Base-by-base conservation (phyloP, 2,888 invertebrate genomes). In the Lapara coniferarum region DNA sequence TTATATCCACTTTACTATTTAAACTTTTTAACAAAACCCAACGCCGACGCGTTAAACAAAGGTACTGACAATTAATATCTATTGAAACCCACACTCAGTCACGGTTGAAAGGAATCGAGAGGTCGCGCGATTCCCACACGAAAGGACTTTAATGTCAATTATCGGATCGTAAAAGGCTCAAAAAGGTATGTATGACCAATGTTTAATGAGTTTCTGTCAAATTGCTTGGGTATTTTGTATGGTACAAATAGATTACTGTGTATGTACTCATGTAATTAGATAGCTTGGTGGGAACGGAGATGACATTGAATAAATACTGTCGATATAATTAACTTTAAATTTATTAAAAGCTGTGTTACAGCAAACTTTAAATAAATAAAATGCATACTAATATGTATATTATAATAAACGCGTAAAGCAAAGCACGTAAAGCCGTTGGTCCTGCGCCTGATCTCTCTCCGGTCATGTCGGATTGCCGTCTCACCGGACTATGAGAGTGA, bases 1-100 rank as follows among this genome's bases (percentile, higher is more conserved):
- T 25, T 37, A 37, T 37, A 7, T 37, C 2, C 3, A 37, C 10
- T 6, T 10, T 37, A 49, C 19, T 49, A 46, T 63, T 12, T 46
- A 46, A 12, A 16, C 19, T 10, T 16, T 10, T 49, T 16, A 59
- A 46, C 46, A 37, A 63, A 13, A 49, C 10, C 63, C 56, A 46
- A 44, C 55, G 58, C 73, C 69, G 57, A 73, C 73, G 70, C 72
- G 63, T 66, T 69, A 72, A 69, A 72, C 63, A 69, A 74, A 75
- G 73, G 75, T 69, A 56, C 19, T 70, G 63, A 78, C 71, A 74
- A 79, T 80, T 79, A 75, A 67, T 70, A 71, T 69, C 74, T 72
- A 76, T 78, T 75, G 75, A 74, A 56, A 19, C 77, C 73, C 73
- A 77, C 73, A 72, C 71, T 69, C 67, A 63, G 68, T 69, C 57